Base-by-base conservation (phyloP, 2,888 invertebrate species). In the Calameuta filiformis region DNA sequence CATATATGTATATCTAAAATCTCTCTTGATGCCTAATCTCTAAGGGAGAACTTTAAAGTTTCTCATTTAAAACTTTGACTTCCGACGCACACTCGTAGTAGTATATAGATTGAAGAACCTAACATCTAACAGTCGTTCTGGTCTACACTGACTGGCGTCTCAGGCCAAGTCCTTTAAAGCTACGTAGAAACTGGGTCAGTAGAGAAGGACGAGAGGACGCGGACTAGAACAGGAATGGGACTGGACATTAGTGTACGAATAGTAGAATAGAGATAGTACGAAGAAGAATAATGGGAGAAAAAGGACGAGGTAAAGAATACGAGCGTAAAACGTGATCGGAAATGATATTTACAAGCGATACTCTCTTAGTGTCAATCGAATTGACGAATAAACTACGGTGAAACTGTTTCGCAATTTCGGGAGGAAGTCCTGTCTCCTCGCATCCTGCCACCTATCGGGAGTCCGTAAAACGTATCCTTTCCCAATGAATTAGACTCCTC, bases 261-360 rank as follows among this genome's bases (percentile, higher is more conserved):
- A 56, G 40, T 40, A 40, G 15, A 15, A 40, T 40, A 23, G 40
- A 40, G 40, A 40, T 23, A 15, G 56, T 23, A 56, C 23, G 56
- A 56, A 56, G 9, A 23, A 23, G 56, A 56, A 3, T 56, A 56
- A 56, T 56, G 23, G 23, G 56, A 9, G 56, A 23, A 56, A 56
- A 9, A 56, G 23, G 23, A 56, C 9, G 56, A 23, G 9, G 23
- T 56, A 23, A 56, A 23, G 23, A 23, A 56, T 56, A 56, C 56
- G 23, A 56, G 56, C 23, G 23, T 9, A 56, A 9, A 56, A 23
- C 31, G 33, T 71, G 71, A 71, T 71, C 15, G 6, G 15, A 75
- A 75, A 81, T 73, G 68, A 73, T 77, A 77, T 79, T 74, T 76
- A 79, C 79, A 79, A 77, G 77, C 79, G 76, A 71, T 40, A 30